Evolutionary conservation across 2,113 vertebrate genomes (phyloP).

Genomic region (Chroicocephalus ridibundus): DNA sequence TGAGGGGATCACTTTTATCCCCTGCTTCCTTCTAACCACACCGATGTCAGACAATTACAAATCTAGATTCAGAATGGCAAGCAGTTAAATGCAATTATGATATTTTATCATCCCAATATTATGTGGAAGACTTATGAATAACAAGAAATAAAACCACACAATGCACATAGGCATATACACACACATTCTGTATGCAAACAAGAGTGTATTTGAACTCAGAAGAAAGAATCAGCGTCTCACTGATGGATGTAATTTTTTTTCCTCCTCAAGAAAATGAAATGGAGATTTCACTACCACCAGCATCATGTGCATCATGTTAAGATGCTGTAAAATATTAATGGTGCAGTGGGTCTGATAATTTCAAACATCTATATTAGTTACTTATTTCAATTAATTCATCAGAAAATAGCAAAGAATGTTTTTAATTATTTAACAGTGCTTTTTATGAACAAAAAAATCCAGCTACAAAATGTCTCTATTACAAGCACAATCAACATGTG

Average conservation of each 20-base stretch:
- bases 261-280: constrained; percentile 38
- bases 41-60: neutral
- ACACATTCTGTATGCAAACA: neutral
- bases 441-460: constrained; percentile 44
- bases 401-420: constrained; percentile 47
- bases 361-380: no score
- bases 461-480: constrained; percentile 22
- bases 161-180: neutral
- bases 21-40: neutral
- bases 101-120: neutral
- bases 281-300: constrained; percentile 28
- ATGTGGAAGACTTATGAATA: neutral
- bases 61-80: constrained; percentile 7
- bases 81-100: neutral
- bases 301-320: constrained; percentile 26
- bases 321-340: constrained; percentile 73
- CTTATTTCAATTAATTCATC: constrained; percentile 42
- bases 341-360: neutral
- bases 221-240: neutral
- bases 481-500: constrained; percentile 53
- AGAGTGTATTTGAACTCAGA: neutral
- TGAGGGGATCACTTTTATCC: neutral
- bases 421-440: constrained; percentile 68
- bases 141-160: neutral
- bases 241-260: neutral